Evolutionary conservation across 2,888 invertebrate genomes (phyloP).

Genomic region (Lampropteryx suffumata): DNA sequence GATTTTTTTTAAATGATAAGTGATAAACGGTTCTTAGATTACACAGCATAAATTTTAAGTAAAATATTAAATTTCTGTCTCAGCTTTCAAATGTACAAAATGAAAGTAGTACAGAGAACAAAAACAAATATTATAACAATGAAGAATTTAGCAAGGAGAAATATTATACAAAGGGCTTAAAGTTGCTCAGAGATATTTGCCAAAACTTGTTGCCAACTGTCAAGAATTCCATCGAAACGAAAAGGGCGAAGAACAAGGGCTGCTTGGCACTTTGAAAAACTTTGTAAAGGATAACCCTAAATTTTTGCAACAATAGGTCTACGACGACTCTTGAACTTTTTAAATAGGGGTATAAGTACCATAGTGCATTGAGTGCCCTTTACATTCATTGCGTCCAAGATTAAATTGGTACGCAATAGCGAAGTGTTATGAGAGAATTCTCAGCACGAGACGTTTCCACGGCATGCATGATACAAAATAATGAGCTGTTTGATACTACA

Average conservation of each 20-base stretch:
- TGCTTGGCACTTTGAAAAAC: slow-evolving; percentile 26
- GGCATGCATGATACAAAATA: neutral
- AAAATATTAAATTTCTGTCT: too few relatives aligned
- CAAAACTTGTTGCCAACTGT: slow-evolving; percentile 11
- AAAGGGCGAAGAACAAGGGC: slow-evolving; percentile 22
- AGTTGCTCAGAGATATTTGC: neutral
- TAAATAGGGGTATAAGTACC: slow-evolving; percentile 38
- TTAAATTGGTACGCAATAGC: slow-evolving; percentile 8
- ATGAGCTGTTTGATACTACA: slow-evolving; percentile 7
- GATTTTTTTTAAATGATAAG: too few relatives aligned
- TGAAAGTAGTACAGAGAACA: too few relatives aligned
- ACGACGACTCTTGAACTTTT: slow-evolving; percentile 41
- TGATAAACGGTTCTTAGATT: too few relatives aligned
- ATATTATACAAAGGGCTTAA: neutral
- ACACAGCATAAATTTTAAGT: too few relatives aligned
- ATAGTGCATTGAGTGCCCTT: slow-evolving; percentile 38
- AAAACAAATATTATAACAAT: neutral
- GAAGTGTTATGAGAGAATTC: slow-evolving; percentile 5
- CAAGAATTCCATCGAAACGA: slow-evolving; percentile 9
- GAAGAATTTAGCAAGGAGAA: too few relatives aligned
- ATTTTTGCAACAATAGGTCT: slow-evolving; percentile 50
- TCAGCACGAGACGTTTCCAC: neutral
- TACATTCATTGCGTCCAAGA: slow-evolving; percentile 32
- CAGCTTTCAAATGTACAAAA: too few relatives aligned
- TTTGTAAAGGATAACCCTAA: slow-evolving; percentile 48